A percentile compares a stretch with the other conserved stretches of the same genome.
phyloP scores from a whole-genome alignment of 2,797 vertebrate species.

The Anomalospiza imberbis region DNA sequence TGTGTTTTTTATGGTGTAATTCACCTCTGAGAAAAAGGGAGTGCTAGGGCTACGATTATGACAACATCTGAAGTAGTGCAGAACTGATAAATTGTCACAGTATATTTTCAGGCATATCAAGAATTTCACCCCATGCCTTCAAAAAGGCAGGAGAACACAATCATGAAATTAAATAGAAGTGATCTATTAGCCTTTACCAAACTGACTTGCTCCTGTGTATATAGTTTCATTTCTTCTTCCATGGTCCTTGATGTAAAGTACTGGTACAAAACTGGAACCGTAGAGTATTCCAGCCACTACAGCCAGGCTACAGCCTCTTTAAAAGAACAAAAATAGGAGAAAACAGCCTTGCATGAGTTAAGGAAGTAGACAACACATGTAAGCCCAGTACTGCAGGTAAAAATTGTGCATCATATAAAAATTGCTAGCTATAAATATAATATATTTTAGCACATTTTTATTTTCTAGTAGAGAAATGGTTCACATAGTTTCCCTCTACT shows the following conservation, averaged over 20 bases:
- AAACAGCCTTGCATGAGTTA: background rate
- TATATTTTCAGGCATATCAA: background rate
- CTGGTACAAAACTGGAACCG: conserved; percentile 80
- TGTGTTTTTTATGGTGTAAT: background rate
- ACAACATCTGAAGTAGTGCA: background rate
- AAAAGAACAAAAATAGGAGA: background rate
- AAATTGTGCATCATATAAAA: background rate
- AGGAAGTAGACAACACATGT: background rate
- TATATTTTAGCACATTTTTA: background rate
- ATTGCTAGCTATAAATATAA: background rate
- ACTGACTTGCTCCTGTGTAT: conserved; percentile 83
- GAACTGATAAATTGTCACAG: background rate
- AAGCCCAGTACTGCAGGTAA: background rate
- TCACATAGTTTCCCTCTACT: background rate
- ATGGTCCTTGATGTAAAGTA: conserved; percentile 89
- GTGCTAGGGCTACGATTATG: background rate
- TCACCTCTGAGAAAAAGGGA: background rate
- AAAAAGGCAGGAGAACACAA: background rate
- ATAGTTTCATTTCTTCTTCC: conserved; percentile 75
- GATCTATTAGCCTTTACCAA: conserved; percentile 71
- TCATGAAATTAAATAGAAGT: background rate
- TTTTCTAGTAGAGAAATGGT: background rate
- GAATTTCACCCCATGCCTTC: background rate
- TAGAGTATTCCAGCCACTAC: conserved; percentile 82
- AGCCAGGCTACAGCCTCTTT: conserved; percentile 84